Conservation (phyloP, 2,888 invertebrate species). For the Apoderus coryli region DNA sequence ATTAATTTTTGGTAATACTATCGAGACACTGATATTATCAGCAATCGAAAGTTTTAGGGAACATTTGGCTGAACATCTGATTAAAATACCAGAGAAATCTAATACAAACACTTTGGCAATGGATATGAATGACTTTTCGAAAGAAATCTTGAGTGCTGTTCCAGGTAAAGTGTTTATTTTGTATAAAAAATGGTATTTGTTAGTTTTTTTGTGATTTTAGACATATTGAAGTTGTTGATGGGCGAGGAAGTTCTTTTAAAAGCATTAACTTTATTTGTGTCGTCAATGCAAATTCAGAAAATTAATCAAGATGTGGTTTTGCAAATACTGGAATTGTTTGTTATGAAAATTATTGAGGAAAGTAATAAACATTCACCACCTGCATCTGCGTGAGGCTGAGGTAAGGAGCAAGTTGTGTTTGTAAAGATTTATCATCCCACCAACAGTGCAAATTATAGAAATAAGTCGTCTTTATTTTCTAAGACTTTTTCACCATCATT, state of each 20-base stretch:
- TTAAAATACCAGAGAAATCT: slow-evolving; percentile 20
- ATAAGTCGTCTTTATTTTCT: background rate
- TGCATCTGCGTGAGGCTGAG: slow-evolving; percentile 18
- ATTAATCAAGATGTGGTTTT: slow-evolving; percentile 36
- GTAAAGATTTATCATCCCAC: slow-evolving; percentile 5
- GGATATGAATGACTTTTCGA: slow-evolving; percentile 25
- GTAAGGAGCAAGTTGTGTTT: background rate
- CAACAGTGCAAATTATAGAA: slow-evolving; percentile 3
- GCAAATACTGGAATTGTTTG: slow-evolving; percentile 33
- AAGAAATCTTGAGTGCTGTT: slow-evolving; percentile 21
- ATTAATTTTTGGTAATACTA: slow-evolving; percentile 31
- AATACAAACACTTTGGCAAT: slow-evolving; percentile 22
- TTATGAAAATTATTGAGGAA: slow-evolving; percentile 24
- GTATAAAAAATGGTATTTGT: no score
- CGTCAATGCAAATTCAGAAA: slow-evolving; percentile 32
- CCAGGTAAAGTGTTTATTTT: slow-evolving; percentile 23
- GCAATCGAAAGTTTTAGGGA: slow-evolving; percentile 22
- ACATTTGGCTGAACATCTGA: slow-evolving; percentile 19
- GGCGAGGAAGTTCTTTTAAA: no score
- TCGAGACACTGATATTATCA: slow-evolving; percentile 25
- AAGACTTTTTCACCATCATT: no score
- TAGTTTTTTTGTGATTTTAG: no score
- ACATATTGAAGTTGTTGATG: no score
- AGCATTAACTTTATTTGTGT: slow-evolving; percentile 30
- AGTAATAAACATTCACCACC: slow-evolving; percentile 21